Conservation (phyloP, 2,888 invertebrate species). For the Drosophila kuntzei region DNA sequence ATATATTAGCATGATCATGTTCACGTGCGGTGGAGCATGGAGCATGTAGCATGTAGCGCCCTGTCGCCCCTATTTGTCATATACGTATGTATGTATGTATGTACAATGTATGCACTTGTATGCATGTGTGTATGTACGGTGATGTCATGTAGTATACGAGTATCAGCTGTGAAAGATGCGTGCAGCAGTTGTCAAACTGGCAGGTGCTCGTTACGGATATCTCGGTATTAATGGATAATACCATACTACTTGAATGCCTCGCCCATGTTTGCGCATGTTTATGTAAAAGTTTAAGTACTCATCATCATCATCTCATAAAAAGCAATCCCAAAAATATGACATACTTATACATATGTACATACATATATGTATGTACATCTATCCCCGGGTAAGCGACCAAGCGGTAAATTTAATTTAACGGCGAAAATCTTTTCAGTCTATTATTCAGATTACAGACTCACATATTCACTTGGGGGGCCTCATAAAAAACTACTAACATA, state of each 20-base stretch:
- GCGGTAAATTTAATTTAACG: background rate
- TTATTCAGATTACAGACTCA: background rate
- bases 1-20: constrained; percentile 39
- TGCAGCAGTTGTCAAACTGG: constrained; percentile 12
- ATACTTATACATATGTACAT: background rate
- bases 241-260: constrained; percentile 33
- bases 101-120: background rate
- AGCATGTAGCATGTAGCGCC: constrained; percentile 16
- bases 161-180: constrained; percentile 32
- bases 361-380: background rate
- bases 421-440: background rate
- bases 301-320: constrained; percentile 16
- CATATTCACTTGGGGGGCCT: background rate
- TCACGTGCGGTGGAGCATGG: constrained; percentile 66
- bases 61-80: constrained; percentile 31
- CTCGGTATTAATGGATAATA: constrained; percentile 24
- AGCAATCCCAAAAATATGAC: constrained; percentile 12
- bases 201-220: constrained; percentile 52
- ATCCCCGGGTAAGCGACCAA: background rate
- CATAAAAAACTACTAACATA: background rate
- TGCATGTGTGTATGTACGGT: background rate
- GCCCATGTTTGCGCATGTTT: constrained; percentile 48
- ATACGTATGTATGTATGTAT: background rate
- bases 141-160: constrained; percentile 15
- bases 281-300: constrained; percentile 11